A percentile compares a stretch with the other conserved stretches of the same genome.
Evolutionary conservation across 1,140 invertebrate genomes (phyloP).

Genomic region (Acromyrmex charruanus): DNA sequence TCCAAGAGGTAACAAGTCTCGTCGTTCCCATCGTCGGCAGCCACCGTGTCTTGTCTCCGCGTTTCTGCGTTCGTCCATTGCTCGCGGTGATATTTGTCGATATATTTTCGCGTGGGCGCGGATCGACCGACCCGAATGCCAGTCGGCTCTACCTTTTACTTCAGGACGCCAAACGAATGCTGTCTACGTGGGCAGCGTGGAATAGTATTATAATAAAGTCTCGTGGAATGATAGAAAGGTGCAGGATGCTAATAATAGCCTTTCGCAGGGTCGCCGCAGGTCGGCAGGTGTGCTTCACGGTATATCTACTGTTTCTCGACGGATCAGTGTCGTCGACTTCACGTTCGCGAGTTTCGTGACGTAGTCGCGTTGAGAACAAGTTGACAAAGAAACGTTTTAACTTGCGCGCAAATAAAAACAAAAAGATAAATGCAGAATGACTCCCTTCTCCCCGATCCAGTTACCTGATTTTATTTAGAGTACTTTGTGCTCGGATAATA

Average conservation of each 20-base stretch:
- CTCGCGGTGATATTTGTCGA: constrained; percentile 41
- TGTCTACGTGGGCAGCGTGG: constrained; percentile 62
- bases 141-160: constrained; percentile 57
- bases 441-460: not conserved
- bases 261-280: constrained; percentile 48
- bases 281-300: constrained; percentile 69
- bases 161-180: constrained; percentile 25
- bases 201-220: constrained; percentile 73
- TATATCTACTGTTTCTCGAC: constrained; percentile 34
- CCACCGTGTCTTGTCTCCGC: constrained; percentile 27
- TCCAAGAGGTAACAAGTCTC: constrained; percentile 48
- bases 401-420: not conserved
- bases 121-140: constrained; percentile 68
- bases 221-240: constrained; percentile 75
- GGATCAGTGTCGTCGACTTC: constrained; percentile 13
- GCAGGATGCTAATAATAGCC: constrained; percentile 72
- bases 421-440: not conserved
- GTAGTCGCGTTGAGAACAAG: not conserved
- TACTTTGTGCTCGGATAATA: constrained; percentile 36
- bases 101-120: constrained; percentile 68
- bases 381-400: not conserved
- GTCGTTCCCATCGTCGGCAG: constrained; percentile 1
- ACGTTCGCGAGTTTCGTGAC: not conserved
- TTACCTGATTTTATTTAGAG: constrained; percentile 37
- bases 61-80: constrained; percentile 20